These are phyloP conservation scores for Rhingia rostrata DNA, from an alignment of 2,888 invertebrate genomes.

Conservation along the genomic window DNA sequence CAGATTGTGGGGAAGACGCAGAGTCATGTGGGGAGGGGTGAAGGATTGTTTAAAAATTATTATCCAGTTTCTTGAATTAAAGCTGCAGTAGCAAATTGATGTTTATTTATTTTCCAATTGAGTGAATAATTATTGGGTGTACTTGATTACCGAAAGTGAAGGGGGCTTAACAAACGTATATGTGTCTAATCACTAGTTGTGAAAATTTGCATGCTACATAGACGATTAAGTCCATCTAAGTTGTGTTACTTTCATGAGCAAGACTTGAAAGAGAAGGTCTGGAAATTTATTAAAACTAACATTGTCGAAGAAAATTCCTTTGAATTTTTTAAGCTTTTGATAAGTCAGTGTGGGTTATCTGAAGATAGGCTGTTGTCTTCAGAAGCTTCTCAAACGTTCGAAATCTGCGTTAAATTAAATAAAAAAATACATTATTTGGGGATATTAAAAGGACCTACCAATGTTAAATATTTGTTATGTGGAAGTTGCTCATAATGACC, in stretches of 20 bases:
- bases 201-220: slow-evolving; percentile 15
- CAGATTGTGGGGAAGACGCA: slow-evolving; percentile 16
- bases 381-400: no score
- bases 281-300: no score
- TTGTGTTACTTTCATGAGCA: neutral
- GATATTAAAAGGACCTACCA: no score
- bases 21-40: neutral
- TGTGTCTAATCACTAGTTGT: neutral
- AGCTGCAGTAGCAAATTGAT: slow-evolving; percentile 17
- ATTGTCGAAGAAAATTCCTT: no score
- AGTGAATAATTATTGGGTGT: slow-evolving; percentile 52
- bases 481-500: no score
- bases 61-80: slow-evolving; percentile 45
- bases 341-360: no score
- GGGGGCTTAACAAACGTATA: neutral
- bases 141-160: slow-evolving; percentile 47
- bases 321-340: no score
- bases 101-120: slow-evolving; percentile 39
- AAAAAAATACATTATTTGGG: no score
- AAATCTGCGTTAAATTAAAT: no score
- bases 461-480: no score
- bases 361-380: no score
- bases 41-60: slow-evolving; percentile 37
- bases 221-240: neutral
- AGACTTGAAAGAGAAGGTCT: no score